Evolutionary conservation across 2,797 vertebrate species (phyloP).

Genomic region (Myotis planiceps): DNA sequence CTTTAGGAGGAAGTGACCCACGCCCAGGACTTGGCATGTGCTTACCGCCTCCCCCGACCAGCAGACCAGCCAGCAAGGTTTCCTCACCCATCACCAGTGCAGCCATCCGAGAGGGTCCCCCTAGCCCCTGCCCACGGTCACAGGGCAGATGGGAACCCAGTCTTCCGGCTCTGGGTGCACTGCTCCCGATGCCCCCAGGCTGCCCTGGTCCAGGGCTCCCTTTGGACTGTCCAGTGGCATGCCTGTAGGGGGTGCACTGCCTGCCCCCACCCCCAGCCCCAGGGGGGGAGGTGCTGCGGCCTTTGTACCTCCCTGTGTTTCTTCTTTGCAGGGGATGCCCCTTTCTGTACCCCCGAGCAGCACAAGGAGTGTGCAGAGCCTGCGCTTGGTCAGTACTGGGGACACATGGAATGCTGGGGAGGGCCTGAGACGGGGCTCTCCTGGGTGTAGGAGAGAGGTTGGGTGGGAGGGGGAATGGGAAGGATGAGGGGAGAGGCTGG

Average conservation of each 20-base stretch:
- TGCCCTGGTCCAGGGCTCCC: background rate
- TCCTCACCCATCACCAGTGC: background rate
- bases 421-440: background rate
- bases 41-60: background rate
- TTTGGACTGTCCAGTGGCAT: background rate
- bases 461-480: background rate
- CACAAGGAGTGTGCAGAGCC: constrained; percentile 99
- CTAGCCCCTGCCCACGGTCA: background rate
- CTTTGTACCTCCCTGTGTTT: constrained; percentile 56
- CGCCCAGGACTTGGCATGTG: background rate
- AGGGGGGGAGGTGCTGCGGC: background rate
- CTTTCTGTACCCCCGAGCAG: constrained; percentile 98
- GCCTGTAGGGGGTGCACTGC: rapidly evolving
- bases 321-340: constrained; percentile 93
- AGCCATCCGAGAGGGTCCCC: background rate
- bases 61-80: background rate
- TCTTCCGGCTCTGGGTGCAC: background rate
- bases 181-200: background rate
- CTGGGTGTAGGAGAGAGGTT: background rate
- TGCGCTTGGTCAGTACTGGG: constrained; percentile 91
- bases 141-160: background rate
- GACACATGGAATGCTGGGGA: background rate
- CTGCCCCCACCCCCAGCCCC: background rate
- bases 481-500: background rate
- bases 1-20: too few relatives aligned